These are phyloP conservation scores for Chrysochloris asiatica DNA, from an alignment of 2,113 vertebrate species.

Conservation along the genomic window DNA sequence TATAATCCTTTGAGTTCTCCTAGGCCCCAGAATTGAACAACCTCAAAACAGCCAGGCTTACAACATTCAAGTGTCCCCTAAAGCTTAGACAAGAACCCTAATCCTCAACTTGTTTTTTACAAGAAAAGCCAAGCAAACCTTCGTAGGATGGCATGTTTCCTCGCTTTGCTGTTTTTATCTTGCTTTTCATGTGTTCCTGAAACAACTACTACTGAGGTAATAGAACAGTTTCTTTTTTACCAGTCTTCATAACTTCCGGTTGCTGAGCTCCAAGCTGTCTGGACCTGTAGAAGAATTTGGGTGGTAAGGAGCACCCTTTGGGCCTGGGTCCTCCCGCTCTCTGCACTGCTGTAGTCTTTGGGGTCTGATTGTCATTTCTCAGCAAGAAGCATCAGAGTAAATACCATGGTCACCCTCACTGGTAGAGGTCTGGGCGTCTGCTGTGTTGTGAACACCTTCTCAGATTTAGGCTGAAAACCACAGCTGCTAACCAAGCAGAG, in stretches of 20 bases:
- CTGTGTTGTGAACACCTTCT: neutral
- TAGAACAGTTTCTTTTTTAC: neutral
- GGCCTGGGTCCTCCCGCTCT: accelerated
- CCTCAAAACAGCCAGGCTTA: neutral
- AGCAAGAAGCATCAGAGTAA: neutral
- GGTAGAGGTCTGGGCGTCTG: neutral
- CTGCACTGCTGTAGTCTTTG: neutral
- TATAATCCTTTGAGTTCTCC: slow-evolving; percentile 18
- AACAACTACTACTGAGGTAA: neutral
- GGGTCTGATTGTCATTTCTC: neutral
- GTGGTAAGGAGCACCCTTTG: accelerated
- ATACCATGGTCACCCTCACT: no score
- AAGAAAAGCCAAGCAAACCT: neutral
- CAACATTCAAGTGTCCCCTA: neutral
- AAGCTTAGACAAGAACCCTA: neutral
- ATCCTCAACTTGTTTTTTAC: neutral
- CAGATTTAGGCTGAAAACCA: no score
- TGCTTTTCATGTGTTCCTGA: neutral
- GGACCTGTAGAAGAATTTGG: neutral
- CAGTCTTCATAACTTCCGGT: neutral
- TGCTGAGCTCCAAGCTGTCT: neutral
- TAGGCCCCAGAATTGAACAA: neutral
- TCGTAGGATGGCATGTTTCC: neutral
- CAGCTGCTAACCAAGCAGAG: neutral
- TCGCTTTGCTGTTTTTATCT: neutral